Base-by-base conservation (phyloP, 2,113 vertebrate species). In the Hippocampus guttulatus region DNA sequence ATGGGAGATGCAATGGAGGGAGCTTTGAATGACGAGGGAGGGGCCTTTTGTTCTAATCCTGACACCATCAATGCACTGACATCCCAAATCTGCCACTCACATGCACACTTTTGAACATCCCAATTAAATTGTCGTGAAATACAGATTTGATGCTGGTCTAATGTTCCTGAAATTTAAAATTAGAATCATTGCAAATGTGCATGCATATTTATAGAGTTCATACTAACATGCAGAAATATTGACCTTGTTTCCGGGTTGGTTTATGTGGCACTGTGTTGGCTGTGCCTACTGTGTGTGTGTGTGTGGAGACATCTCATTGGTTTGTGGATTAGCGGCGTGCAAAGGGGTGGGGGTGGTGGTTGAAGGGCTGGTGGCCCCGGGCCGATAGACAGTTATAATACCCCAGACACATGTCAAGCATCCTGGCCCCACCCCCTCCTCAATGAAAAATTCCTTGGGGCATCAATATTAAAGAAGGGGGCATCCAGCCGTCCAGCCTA, bases 21-120 rank as follows among this genome's bases (percentile, higher is more conserved):
- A 78, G 84, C 84, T 83, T 72, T 88, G 75, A 87, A 74, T 81
- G 64, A 71, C 49, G 67, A 76, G 73, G 80, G 81, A 82, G 81
- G 81, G 63, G 92, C 93, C 95, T 96, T 98, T 97, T 96, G 95
- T 96, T 98, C 95, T 93, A 92, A 95, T 95, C 86, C 92, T 92
- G 92, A 92, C 69, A 54, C 76, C 73, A 40, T 71, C 73, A 64
- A 75, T 74, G 51, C 70, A 70, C 67, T 45, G 12, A 65, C 67
- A 67, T 57, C 16, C 58, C 25, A 38, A 58, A 49, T 64, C n/a
- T 40, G 41, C 7, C 12, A 68, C 47, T 61, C 14, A 54, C 40
- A 43, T 33, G 38, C 55, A 65, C 40, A 55, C 61, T 9, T 71
- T 51, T 10, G 64, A 68, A 67, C 41, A 67, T 72, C 27, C 12